Evolutionary conservation across 2,888 invertebrate species (phyloP), one percentile per base, ranked within the genome.

Genomic region (Tanypteryx hageni): DNA sequence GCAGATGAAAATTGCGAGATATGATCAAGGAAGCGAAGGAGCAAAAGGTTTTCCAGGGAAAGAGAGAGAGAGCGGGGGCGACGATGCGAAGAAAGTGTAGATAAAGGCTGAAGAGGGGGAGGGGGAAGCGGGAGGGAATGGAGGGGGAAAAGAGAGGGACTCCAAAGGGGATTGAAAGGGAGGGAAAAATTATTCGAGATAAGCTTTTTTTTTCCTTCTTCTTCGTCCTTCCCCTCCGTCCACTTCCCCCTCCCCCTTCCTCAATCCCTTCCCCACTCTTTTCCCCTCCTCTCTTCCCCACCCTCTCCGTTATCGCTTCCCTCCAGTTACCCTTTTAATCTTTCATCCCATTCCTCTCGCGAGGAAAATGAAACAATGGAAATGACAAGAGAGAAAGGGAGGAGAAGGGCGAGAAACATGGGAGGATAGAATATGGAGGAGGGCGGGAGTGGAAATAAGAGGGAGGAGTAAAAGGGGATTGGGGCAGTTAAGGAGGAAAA

Each of bases 281-380:
- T 44, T 13, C 16, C 16, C 82, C 8, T 13, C 31, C 44, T 44
- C 31, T 31, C 13, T 31, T 11, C 31, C 16, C 13, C 0, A 16
- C 59, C 10, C 89, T 10, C 16, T 31, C 64, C 64, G 27, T 7
- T 57, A 5, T 14, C 59, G 0, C 27, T 57, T 84, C 58, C 84
- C 11, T 84, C 57, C 85, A 59, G 18, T 31, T 57, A 31, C 61
- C 61, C 27, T 86, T 61, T 57, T 44, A 89, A 89, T 89, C 44
- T 64, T 64, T 89, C 89, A 89, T 64, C 68, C 82, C 83, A 44
- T 83, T 83, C 83, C 89, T 64, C n/a, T 61, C 27, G 64, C 61
- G 89, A 89, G 83, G 56, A 83, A 83, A n/a, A 89, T 68, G 89
- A 68, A 89, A 89, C 89, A 89, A 89, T 89, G 89, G 89, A 22